phyloP scores from a whole-genome alignment of 2,113 vertebrate species.

The Chrysemys picta region DNA sequence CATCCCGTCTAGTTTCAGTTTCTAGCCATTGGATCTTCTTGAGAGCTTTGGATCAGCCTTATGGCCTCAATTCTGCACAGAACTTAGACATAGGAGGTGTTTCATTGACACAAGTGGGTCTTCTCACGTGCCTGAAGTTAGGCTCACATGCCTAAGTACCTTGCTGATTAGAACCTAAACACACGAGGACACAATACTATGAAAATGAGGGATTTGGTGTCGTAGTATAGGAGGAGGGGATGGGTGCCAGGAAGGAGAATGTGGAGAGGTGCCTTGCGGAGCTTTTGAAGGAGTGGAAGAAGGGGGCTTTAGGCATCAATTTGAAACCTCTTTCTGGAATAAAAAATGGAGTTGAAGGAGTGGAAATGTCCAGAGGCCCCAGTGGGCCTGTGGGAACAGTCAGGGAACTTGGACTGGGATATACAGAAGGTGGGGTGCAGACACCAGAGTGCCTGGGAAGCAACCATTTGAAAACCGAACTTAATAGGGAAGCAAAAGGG shows the following conservation, averaged over 20 bases:
- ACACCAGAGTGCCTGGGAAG: neutral
- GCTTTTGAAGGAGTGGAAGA: neutral
- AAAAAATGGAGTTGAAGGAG: neutral
- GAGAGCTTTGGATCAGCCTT: neutral
- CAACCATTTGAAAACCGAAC: neutral
- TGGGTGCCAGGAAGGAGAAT: neutral
- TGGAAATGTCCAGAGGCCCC: neutral
- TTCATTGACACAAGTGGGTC: neutral
- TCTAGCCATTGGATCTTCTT: neutral
- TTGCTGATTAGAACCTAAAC: neutral
- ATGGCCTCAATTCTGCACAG: neutral
- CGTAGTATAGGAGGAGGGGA: neutral
- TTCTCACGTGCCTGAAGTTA: neutral
- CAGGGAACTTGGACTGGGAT: neutral
- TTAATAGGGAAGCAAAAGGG: neutral
- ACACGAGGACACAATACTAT: neutral
- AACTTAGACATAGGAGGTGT: neutral
- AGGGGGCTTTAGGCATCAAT: neutral
- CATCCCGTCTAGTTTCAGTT: neutral
- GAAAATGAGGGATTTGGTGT: neutral
- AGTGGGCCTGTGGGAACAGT: neutral
- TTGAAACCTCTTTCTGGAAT: too few species aligned
- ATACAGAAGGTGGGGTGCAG: neutral
- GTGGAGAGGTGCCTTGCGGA: neutral
- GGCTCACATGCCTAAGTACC: neutral